Evolutionary conservation across 2,888 invertebrate genomes (phyloP).

Genomic region (Plagiodera versicolora): DNA sequence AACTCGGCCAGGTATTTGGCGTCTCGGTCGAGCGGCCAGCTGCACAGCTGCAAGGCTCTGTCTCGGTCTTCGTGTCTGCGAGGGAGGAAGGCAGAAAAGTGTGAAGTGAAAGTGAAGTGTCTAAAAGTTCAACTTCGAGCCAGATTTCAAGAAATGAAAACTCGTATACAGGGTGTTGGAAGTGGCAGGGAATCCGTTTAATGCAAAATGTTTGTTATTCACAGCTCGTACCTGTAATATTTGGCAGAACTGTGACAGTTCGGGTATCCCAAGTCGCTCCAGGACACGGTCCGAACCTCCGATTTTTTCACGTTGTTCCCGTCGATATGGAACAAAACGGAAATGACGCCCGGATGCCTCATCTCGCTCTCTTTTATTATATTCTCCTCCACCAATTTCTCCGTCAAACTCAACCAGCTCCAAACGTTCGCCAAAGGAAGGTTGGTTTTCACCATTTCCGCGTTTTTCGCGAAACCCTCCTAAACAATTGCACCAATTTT

Average conservation of each 20-base stretch:
- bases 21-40: conserved; percentile 85
- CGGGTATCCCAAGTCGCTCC: conserved; percentile 66
- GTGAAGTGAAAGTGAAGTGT: no score
- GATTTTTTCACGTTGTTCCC: conserved; percentile 57
- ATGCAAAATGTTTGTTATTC: no score
- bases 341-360: conserved; percentile 66
- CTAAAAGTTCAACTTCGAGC: no score
- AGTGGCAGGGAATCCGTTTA: no score
- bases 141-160: no score
- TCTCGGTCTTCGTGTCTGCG: conserved; percentile 73
- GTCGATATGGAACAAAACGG: conserved; percentile 59
- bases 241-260: conserved; percentile 57
- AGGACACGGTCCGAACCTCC: conserved; percentile 63
- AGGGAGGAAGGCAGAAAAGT: no score
- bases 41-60: conserved; percentile 82
- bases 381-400: conserved; percentile 70
- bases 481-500: conserved; percentile 42
- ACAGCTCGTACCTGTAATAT: conserved; percentile 63
- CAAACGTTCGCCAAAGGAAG: conserved; percentile 77
- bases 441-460: conserved; percentile 76
- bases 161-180: no score
- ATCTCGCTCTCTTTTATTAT: conserved; percentile 59
- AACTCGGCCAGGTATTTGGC: conserved; percentile 59
- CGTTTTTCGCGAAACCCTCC: conserved; percentile 78
- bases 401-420: conserved; percentile 78